Conservation (phyloP, 2,113 vertebrate genomes). For the Tyto alba region DNA sequence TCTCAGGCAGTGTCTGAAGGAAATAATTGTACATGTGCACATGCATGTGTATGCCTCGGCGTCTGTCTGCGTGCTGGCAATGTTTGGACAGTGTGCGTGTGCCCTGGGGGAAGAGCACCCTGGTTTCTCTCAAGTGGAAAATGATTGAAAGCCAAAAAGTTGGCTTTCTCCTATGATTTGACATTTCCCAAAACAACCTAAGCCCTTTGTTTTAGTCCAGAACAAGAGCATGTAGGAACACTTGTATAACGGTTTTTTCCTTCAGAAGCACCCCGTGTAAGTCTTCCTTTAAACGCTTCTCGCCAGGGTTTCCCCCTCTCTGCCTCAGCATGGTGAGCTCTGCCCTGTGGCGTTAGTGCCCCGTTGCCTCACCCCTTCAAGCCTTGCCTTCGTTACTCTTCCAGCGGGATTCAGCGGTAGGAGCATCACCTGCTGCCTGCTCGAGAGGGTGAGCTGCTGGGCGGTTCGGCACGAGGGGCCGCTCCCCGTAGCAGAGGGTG, state of each 20-base stretch:
- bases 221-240: not conserved
- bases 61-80: not conserved
- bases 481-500: too few species aligned
- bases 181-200: not conserved
- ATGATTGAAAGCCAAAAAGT: not conserved
- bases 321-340: not conserved
- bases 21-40: not conserved
- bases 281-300: not conserved
- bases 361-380: not conserved
- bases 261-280: not conserved
- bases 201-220: not conserved
- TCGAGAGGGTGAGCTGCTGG: not conserved
- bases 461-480: too few species aligned
- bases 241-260: not conserved
- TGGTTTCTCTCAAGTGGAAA: not conserved
- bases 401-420: not conserved
- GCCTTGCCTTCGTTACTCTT: not conserved
- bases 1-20: not conserved
- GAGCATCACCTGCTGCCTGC: not conserved
- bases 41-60: not conserved
- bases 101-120: not conserved
- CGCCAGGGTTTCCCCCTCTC: not conserved
- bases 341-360: not conserved
- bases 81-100: fast-evolving
- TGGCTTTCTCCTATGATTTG: not conserved